These are phyloP conservation scores for Coremacera marginata DNA, from an alignment of 2,888 invertebrate species.

Conservation along the genomic window DNA sequence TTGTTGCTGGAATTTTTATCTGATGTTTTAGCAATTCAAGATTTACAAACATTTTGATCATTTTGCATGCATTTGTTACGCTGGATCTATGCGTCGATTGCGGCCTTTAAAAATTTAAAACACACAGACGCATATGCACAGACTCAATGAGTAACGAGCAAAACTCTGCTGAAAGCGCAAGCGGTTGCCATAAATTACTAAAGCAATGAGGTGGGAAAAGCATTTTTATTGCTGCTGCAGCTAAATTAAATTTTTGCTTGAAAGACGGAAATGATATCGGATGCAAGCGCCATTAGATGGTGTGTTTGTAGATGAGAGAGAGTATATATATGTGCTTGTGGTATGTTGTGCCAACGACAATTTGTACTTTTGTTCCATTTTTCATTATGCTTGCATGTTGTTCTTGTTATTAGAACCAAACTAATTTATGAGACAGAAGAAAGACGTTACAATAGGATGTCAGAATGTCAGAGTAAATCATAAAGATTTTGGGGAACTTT, in stretches of 20 bases:
- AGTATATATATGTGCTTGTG: neutral
- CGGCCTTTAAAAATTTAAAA: neutral
- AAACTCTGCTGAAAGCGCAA: neutral
- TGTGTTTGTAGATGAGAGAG: neutral
- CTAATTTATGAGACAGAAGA: neutral
- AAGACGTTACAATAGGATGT: neutral
- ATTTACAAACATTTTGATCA: neutral
- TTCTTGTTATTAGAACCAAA: neutral
- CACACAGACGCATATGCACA: too few species aligned
- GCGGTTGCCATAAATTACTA: neutral
- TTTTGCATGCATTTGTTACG: neutral
- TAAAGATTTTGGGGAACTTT: too few species aligned
- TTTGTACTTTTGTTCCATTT: too few species aligned
- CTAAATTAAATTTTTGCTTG: neutral
- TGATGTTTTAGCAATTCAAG: too few species aligned
- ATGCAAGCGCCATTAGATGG: neutral
- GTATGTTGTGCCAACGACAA: too few species aligned
- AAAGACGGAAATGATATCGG: neutral
- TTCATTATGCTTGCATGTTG: too few species aligned
- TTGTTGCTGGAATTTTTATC: too few species aligned
- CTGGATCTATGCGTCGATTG: neutral
- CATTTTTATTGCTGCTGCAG: neutral
- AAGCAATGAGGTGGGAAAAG: neutral
- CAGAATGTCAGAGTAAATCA: too few species aligned
- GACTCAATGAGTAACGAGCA: too few species aligned